These are phyloP conservation scores for Psilopsiagon aurifrons DNA, from an alignment of 2,113 vertebrate species.

Conservation along the genomic window DNA sequence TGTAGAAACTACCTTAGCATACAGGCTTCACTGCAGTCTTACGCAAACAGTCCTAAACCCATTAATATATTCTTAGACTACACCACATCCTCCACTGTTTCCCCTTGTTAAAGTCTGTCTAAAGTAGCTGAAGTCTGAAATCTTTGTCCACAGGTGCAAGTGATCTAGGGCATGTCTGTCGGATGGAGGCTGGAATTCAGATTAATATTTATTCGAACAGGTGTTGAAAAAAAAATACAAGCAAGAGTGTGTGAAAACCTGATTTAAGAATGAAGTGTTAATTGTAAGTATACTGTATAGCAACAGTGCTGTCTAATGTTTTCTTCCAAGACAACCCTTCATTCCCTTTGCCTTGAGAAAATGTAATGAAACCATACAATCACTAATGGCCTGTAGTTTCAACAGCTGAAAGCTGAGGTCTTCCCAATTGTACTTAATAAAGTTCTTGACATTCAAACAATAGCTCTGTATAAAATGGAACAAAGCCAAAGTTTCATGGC, in stretches of 20 bases:
- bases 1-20: not conserved
- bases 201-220: not conserved
- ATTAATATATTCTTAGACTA: not conserved
- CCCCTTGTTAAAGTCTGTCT: not conserved
- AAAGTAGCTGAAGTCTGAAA: not conserved
- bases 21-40: not conserved
- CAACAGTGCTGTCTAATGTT: not conserved
- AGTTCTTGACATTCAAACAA: not conserved
- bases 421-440: not conserved
- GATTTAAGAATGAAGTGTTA: not conserved
- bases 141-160: not conserved
- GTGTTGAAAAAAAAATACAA: not conserved
- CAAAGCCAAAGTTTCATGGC: not conserved
- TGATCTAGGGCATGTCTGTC: not conserved
- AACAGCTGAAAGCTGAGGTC: not conserved
- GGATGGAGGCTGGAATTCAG: not conserved
- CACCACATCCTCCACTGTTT: not conserved
- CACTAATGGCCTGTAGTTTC: not conserved
- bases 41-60: not conserved
- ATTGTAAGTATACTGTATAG: not conserved
- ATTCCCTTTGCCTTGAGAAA: not conserved
- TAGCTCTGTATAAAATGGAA: not conserved
- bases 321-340: not conserved
- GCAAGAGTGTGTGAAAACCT: not conserved
- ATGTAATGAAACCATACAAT: not conserved